Conservation (phyloP, 2,888 invertebrate species). For the Calliopum simillimum region DNA sequence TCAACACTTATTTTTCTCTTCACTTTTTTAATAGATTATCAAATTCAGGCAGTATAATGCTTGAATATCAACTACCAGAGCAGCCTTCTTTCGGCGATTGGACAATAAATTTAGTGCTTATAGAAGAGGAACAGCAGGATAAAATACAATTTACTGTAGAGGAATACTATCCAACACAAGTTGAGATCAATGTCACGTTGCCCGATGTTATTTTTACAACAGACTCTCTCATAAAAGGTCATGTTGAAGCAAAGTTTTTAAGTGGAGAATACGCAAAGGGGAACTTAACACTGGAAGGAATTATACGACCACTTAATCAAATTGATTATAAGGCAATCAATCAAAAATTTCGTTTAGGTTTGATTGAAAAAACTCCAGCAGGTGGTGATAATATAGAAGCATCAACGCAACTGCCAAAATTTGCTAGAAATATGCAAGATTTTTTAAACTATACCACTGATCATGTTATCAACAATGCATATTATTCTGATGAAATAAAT, state of each 20-base stretch:
- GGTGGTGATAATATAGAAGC: slow-evolving; percentile 58
- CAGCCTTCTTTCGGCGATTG: slow-evolving; percentile 92
- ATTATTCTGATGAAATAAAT: too few relatives aligned
- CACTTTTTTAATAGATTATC: slow-evolving; percentile 73
- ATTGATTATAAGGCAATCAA: slow-evolving; percentile 69
- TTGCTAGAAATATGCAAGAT: not conserved
- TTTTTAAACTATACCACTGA: not conserved
- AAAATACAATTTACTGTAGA: slow-evolving; percentile 85
- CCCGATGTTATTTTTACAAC: slow-evolving; percentile 90
- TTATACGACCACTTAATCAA: slow-evolving; percentile 74
- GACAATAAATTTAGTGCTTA: slow-evolving; percentile 79
- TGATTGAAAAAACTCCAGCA: slow-evolving; percentile 47
- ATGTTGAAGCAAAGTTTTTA: slow-evolving; percentile 86
- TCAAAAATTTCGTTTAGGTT: slow-evolving; percentile 67
- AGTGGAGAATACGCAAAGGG: slow-evolving; percentile 88
- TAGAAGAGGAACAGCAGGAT: slow-evolving; percentile 81
- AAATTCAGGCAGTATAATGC: slow-evolving; percentile 89
- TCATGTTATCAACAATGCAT: too few relatives aligned
- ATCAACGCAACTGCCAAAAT: not conserved
- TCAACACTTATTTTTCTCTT: not conserved
- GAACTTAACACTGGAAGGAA: slow-evolving; percentile 84
- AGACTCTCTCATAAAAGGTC: slow-evolving; percentile 82
- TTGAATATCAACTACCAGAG: slow-evolving; percentile 86
- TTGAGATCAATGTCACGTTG: slow-evolving; percentile 92
- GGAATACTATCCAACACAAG: slow-evolving; percentile 92